phyloP scores from a whole-genome alignment of 2,113 vertebrate genomes.

The Bucco capensis region DNA sequence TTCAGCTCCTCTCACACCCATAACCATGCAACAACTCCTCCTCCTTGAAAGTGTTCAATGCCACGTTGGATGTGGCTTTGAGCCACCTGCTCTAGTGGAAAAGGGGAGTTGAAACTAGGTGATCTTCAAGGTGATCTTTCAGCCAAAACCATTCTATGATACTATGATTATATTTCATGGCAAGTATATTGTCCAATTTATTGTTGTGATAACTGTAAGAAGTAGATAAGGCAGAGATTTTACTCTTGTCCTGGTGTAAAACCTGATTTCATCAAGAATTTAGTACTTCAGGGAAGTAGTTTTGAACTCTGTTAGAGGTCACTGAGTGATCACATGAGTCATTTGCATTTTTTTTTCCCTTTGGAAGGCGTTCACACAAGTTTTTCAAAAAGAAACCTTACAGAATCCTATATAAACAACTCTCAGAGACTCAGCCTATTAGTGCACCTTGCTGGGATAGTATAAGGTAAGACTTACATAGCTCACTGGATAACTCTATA shows the following conservation, averaged over 20 bases:
- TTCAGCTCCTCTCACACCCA: background rate
- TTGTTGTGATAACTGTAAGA: background rate
- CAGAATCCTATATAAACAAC: background rate
- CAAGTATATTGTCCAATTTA: background rate
- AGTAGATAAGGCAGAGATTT: background rate
- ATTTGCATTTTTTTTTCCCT: background rate
- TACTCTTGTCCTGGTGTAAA: background rate
- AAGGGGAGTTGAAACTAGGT: too few species aligned
- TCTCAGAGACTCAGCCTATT: background rate
- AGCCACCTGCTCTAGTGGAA: too few species aligned
- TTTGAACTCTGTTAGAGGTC: background rate
- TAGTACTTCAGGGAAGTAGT: background rate
- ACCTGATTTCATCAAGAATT: background rate
- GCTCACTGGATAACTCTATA: background rate
- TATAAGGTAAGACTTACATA: slow-evolving; percentile 20
- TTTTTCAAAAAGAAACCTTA: background rate
- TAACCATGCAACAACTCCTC: background rate
- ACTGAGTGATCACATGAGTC: background rate
- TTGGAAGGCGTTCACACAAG: background rate
- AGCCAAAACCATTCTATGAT: too few species aligned
- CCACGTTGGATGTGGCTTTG: too few species aligned
- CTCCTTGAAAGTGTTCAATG: too few species aligned
- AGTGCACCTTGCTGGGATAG: background rate
- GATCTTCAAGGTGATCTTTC: too few species aligned
- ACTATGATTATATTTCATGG: background rate